Evolutionary conservation across 2,797 vertebrate genomes (phyloP), one percentile per base, ranked within the genome.

Genomic region (Premnoplex brunnescens): DNA sequence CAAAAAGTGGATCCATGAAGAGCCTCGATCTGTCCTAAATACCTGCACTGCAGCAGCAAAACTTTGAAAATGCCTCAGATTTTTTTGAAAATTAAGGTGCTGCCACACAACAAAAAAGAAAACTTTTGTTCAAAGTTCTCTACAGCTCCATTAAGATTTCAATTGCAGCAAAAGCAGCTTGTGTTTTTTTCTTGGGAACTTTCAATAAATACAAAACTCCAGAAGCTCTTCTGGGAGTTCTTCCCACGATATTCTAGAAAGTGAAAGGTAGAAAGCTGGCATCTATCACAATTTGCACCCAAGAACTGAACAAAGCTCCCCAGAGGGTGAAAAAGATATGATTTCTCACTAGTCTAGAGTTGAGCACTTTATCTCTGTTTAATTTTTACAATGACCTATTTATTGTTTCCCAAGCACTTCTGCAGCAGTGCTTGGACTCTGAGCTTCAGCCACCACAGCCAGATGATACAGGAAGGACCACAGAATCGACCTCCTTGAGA

Each of bases 381-480:
- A 27, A 56, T 59, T 92, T 73, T 71, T 27, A 69, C 8, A 13
- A 13, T 16, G 12, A 88, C 27, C 4, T 55, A 26, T 56, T 85
- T 59, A 84, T 36, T 39, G 17, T 30, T 67, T 82, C 67, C 44
- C 64, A 87, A 76, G 56, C 30, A 87, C 10, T 91, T 64, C 24
- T 67, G 56, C 72, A 92, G 56, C 20, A 69, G 21, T 1, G 0
- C 52, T 39, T 0, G 0, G 24, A n/a, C 41, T 83, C 60, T 24
- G 41, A 79, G 81, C 20, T 73, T n/a, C 63, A 78, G 58, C 27
- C 30, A 44, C 23, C 51, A 79, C 36, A 73, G 43, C 7, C 44
- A 87, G 41, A 69, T 18, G 48, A 75, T 4, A 63, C 14, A 85
- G 41, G 28, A 91, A 91, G 52, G 41, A 77, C 27, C 10, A 46